Conservation (phyloP, 2,888 invertebrate genomes). For the Thereva unica region DNA sequence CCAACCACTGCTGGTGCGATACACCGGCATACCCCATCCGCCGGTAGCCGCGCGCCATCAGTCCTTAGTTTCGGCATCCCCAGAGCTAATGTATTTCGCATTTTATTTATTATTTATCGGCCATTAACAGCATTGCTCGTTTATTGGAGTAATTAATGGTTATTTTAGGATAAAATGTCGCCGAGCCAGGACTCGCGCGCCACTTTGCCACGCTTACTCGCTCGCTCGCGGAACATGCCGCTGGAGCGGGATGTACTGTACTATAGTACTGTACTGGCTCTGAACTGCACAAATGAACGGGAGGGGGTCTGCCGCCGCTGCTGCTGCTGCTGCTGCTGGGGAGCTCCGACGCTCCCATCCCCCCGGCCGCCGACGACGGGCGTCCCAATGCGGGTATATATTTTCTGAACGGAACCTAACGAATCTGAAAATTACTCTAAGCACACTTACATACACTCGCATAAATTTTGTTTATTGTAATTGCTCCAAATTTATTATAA, state of each 20-base stretch:
- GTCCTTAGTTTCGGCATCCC: neutral
- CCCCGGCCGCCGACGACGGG: too few species aligned
- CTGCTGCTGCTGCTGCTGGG: too few species aligned
- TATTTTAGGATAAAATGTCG: slow-evolving; percentile 46
- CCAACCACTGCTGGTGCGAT: too few species aligned
- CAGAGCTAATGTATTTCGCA: slow-evolving; percentile 42
- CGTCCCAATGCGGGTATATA: too few species aligned
- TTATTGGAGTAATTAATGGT: slow-evolving; percentile 46
- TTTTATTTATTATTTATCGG: slow-evolving; percentile 47
- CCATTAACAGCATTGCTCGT: slow-evolving; percentile 47
- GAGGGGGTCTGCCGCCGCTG: too few species aligned
- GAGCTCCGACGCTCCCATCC: too few species aligned
- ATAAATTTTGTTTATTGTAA: slow-evolving; percentile 43
- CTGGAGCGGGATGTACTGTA: too few species aligned
- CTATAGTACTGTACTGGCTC: too few species aligned
- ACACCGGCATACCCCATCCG: neutral
- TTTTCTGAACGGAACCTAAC: neutral
- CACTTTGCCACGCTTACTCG: slow-evolving; percentile 24
- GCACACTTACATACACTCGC: slow-evolving; percentile 34
- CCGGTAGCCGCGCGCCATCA: neutral
- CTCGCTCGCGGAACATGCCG: neutral
- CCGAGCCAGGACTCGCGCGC: slow-evolving; percentile 32
- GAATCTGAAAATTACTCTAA: slow-evolving; percentile 34
- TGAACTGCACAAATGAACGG: too few species aligned
- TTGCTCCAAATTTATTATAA: slow-evolving; percentile 42